phyloP scores from a whole-genome alignment of 2,888 invertebrate species.

The Rhagium mordax region DNA sequence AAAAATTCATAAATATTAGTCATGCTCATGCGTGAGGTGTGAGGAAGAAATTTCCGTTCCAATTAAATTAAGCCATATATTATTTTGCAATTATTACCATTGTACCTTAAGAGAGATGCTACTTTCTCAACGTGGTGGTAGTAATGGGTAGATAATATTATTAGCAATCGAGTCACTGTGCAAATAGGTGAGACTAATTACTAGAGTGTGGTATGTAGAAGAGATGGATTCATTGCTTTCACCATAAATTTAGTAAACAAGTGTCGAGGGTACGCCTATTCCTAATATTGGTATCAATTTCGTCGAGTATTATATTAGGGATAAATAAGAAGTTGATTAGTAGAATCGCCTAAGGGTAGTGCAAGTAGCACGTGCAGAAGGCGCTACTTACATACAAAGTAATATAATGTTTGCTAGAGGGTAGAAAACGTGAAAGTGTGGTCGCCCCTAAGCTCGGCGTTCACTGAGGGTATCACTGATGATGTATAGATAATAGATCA shows the following conservation, averaged over 20 bases:
- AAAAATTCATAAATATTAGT: neutral
- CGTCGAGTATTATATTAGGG: constrained; percentile 29
- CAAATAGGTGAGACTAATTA: neutral
- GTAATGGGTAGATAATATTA: neutral
- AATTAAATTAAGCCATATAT: neutral
- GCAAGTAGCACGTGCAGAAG: neutral
- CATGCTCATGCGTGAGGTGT: neutral
- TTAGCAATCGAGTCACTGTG: constrained; percentile 3
- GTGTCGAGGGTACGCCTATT: constrained; percentile 1
- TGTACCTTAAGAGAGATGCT: neutral
- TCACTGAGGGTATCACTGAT: neutral
- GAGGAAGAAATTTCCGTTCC: neutral
- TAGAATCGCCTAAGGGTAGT: neutral
- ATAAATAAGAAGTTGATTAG: constrained; percentile 36
- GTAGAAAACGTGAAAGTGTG: constrained; percentile 3
- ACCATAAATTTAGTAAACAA: constrained; percentile 32
- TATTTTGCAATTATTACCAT: neutral
- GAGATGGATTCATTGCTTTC: constrained; percentile 4
- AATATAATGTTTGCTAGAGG: neutral
- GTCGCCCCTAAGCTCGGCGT: neutral
- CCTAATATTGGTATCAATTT: constrained; percentile 27
- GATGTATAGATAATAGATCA: constrained; percentile 22
- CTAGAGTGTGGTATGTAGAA: neutral
- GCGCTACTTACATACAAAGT: neutral
- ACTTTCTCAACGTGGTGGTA: neutral